Percentiles rank a stretch among this genome's conserved stretches.
Conservation (phyloP, 2,888 invertebrate genomes). For the Synanthedon myopaeformis region DNA sequence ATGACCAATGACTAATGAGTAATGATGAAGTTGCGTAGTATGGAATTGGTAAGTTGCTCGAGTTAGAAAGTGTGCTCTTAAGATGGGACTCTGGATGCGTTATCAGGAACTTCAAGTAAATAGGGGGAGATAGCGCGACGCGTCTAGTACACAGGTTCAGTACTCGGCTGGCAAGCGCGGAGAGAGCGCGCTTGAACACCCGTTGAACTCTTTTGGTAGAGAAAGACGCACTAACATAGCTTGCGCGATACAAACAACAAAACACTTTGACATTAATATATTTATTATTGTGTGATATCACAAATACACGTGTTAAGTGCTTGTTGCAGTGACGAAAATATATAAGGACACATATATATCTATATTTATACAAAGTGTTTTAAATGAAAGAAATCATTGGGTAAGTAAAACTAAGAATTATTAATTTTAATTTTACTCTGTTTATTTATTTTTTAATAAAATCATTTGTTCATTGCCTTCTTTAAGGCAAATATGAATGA, state of each 20-base stretch:
- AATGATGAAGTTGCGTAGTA: no score
- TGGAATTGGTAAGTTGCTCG: background rate
- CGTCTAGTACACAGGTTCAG: constrained; percentile 30
- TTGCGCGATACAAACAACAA: background rate
- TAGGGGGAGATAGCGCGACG: constrained; percentile 47
- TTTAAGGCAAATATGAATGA: no score
- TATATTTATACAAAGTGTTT: no score
- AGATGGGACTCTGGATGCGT: constrained; percentile 41
- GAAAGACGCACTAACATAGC: background rate
- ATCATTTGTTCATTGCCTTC: no score
- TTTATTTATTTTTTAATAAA: no score
- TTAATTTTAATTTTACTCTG: no score
- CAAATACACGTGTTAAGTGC: constrained; percentile 5
- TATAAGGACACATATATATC: no score
- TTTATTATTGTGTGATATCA: background rate
- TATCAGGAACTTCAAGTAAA: constrained; percentile 53
- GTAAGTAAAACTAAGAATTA: no score
- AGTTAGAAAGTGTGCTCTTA: constrained; percentile 18
- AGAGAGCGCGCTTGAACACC: constrained; percentile 34
- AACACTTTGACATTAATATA: background rate
- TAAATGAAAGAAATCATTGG: no score
- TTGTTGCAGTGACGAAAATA: constrained; percentile 5
- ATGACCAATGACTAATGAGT: no score
- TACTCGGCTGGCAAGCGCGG: constrained; percentile 31
- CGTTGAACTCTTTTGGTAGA: constrained; percentile 30